Evolutionary conservation across 1,140 invertebrate genomes (phyloP), one percentile per base, ranked within the genome.

Genomic region (Tetragonula clypearis): DNA sequence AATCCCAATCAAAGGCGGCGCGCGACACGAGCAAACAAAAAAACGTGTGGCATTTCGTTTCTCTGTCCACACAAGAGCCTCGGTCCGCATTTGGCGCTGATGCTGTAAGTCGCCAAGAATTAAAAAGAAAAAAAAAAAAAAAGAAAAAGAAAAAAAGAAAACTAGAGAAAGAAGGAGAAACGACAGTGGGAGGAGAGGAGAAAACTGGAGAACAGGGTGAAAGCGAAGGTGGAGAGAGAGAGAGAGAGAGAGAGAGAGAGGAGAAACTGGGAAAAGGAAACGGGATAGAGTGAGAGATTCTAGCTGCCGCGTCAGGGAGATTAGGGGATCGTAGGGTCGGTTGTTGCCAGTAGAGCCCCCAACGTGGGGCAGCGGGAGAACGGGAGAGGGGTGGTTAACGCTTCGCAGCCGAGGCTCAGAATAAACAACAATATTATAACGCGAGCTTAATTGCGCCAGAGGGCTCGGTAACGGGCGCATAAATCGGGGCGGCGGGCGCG

Each of bases 381-480:
- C 77, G 84, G 87, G 77, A 86, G 82, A 79, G 85, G 91, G 91
- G 91, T 91, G 91, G 93, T 93, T 93, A 93, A 93, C 90, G 92
- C 90, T 92, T 91, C 88, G 92, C 90, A 91, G 90, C 91, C 91
- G 91, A 92, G 90, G 90, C 89, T 92, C 89, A 89, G 91, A 94
- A 94, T 94, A 94, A 94, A 94, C 92, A 94, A 94, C 92, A 93
- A 94, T 94, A 94, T 94, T 94, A 94, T 95, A 94, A 94, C 93
- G 92, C 91, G 92, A 93, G 94, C 93, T 94, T 94, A 95, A 95
- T 95, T 95, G 93, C 92, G 92, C 92, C 90, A 90, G 93, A 94
- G 93, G 92, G 93, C 92, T 93, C 92, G 92, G 92, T 93, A 94
- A 93, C 91, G 91, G 91, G 90, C 89, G 91, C 93, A 94, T 94